phyloP scores from a whole-genome alignment of 2,888 invertebrate species.

The Eupithecia pulchellata region DNA sequence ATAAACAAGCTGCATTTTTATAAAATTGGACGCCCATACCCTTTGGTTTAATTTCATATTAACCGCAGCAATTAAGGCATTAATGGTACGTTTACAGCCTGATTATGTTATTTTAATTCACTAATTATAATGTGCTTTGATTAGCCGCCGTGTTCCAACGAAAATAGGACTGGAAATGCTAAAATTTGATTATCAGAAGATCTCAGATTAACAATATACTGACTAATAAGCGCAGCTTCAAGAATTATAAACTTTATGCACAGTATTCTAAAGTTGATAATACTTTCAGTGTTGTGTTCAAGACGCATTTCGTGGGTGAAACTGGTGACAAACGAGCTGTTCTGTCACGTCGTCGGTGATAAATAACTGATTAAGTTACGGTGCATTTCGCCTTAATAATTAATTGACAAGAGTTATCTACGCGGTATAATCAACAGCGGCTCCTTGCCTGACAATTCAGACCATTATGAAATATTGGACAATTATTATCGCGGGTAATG shows the following conservation, averaged over 20 bases:
- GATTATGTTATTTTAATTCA: conserved; percentile 46
- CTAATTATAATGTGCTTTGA: conserved; percentile 46
- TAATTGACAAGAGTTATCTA: conserved; percentile 79
- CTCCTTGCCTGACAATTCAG: conserved; percentile 59
- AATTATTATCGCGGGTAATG: conserved; percentile 63
- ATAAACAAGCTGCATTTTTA: conserved; percentile 56
- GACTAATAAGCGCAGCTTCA: conserved; percentile 62
- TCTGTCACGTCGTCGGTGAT: conserved; percentile 79
- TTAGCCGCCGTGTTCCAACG: conserved; percentile 57
- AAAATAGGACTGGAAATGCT: conserved; percentile 73
- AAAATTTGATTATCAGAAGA: conserved; percentile 77
- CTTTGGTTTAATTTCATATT: conserved; percentile 52
- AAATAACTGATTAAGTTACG: conserved; percentile 85
- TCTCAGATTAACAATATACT: conserved; percentile 77
- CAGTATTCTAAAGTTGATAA: conserved; percentile 63
- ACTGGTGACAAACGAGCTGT: conserved; percentile 80
- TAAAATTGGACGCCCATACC: conserved; percentile 64
- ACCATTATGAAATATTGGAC: conserved; percentile 62
- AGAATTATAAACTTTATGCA: conserved; percentile 62
- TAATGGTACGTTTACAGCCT: conserved; percentile 47
- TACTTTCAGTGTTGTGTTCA: conserved; percentile 67
- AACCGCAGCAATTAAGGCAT: conserved; percentile 49
- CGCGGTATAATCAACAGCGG: conserved; percentile 59
- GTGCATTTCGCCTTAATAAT: conserved; percentile 80
- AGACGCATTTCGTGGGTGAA: conserved; percentile 79